Conservation (phyloP, 2,888 invertebrate species). For the Coelopa pilipes region DNA sequence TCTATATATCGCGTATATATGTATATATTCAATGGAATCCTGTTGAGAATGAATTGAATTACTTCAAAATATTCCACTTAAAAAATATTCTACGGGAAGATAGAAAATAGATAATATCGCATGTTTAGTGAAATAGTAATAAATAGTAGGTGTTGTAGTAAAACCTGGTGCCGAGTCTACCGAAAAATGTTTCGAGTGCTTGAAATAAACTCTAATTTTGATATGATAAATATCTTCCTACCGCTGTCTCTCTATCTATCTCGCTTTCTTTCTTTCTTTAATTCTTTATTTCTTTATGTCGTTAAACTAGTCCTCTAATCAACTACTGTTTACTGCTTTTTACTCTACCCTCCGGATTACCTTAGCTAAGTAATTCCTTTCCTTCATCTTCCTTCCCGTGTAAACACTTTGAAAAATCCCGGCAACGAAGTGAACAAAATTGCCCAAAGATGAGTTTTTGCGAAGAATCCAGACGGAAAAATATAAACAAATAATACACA, state of each 20-base stretch:
- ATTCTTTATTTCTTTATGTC: neutral
- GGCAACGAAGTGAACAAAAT: constrained; percentile 64
- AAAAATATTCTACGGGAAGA: neutral
- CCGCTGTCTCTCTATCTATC: no score
- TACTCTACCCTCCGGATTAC: no score
- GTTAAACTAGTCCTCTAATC: neutral
- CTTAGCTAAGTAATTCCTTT: neutral
- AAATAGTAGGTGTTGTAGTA: neutral
- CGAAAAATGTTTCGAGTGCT: constrained; percentile 4
- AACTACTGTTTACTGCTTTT: neutral
- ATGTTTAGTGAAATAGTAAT: neutral
- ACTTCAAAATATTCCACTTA: neutral
- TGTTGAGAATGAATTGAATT: neutral
- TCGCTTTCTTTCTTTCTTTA: no score
- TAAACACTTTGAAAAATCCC: neutral
- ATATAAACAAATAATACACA: no score
- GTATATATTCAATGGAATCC: neutral
- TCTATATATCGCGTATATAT: neutral
- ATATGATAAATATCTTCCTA: constrained; percentile 20
- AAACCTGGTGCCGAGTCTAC: neutral
- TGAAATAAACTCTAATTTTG: constrained; percentile 11
- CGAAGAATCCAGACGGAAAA: no score
- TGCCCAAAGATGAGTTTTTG: neutral
- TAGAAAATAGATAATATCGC: neutral
- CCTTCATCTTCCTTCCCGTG: neutral